Percentiles rank a stretch among this genome's conserved stretches.
Conservation (phyloP, 2,113 vertebrate genomes). For the Amblyopsis rosae region DNA sequence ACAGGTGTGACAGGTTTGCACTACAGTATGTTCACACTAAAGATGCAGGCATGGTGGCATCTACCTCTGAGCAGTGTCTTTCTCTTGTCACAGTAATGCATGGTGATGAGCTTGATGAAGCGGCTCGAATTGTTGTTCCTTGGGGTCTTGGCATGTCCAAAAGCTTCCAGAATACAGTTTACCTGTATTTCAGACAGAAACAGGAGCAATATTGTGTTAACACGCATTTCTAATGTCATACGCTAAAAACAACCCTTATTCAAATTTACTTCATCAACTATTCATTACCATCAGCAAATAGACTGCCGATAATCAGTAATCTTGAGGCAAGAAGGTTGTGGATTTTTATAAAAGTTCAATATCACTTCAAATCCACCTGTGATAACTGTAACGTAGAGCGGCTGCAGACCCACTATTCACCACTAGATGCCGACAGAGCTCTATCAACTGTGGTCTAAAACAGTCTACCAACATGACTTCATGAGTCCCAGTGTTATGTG, state of each 20-base stretch:
- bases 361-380: too few relatives aligned
- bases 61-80: conserved; percentile 83
- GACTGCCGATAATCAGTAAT: too few relatives aligned
- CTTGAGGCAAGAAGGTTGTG: too few relatives aligned
- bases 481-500: conserved; percentile 40
- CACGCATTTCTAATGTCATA: neutral
- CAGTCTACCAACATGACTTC: neutral
- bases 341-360: too few relatives aligned
- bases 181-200: conserved; percentile 72
- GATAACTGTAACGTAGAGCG: neutral
- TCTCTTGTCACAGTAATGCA: conserved; percentile 88
- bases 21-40: too few relatives aligned
- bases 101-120: conserved; percentile 87
- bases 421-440: conserved; percentile 61
- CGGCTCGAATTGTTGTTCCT: conserved; percentile 86
- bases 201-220: neutral
- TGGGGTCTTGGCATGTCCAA: conserved; percentile 90
- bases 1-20: too few relatives aligned
- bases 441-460: neutral
- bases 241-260: too few relatives aligned
- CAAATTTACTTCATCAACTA: too few relatives aligned
- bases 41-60: neutral
- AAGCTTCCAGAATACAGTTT: conserved; percentile 87
- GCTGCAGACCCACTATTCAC: conserved; percentile 15
- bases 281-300: too few relatives aligned